Evolutionary conservation across 2,888 invertebrate species (phyloP), one percentile per base, ranked within the genome.

Genomic region (Clitarchus hookeri): DNA sequence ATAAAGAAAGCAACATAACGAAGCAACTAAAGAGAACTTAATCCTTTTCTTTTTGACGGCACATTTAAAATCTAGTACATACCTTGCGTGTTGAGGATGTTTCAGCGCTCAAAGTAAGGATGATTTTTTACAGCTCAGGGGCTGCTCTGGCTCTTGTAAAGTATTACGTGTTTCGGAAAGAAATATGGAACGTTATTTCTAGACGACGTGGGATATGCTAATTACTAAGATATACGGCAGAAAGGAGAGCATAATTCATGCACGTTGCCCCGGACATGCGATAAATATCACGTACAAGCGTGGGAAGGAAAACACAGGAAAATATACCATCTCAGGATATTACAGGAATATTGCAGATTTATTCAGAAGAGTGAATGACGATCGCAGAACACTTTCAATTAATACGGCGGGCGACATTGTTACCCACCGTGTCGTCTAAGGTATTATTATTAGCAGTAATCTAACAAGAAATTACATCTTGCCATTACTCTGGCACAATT

Each of bases 201-300:
- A 65, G 65, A 65, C 19, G 65, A 19, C 65, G 65, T 65, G 65
- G 65, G 19, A 6, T 65, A 65, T 65, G 65, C 65, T 65, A 65
- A 65, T 65, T 65, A 23, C 65, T 8, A 65, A 65, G 65, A 65
- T 65, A 65, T n/a, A 65, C 65, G 23, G 65, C 65, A 65, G n/a
- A 65, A 65, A 65, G 65, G 65, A n/a, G 65, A 65, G 65, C 65
- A 65, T 65, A 65, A 65, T 65, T 65, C 65, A 65, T 65, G 12
- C 65, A 8, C 65, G 65, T 65, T 65, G 65, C 23, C n/a, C 65
- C 65, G 65, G 65, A 65, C 65, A 19, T 23, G 65, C 65, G 65
- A 65, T 65, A 12, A 65, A 65, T 65, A 65, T 6, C 65, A 23
- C 19, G 23, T n/a, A 65, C 65, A 65, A 8, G 65, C 65, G 65